Evolutionary conservation across 92 coral and sea anemone species (phyloP), one percentile per base, ranked within the genome.

Genomic region (Muricea muricata): DNA sequence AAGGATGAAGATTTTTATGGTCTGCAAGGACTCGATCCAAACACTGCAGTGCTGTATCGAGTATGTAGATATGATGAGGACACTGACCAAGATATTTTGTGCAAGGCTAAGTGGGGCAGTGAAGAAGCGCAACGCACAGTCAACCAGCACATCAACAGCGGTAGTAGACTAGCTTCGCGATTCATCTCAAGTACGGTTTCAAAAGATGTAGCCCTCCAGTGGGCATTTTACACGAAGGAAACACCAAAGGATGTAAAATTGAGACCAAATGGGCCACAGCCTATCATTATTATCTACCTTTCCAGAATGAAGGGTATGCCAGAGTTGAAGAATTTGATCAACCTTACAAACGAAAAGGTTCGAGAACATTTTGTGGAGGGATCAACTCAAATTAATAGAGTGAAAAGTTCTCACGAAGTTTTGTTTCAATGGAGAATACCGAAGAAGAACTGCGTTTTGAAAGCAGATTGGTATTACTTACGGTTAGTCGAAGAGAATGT

Each of bases 171-270:
- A 10, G 17, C 37, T 63, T 28, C 70, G 11, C 70, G 70, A 26
- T 63, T 63, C 18, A 63, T 63, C 37, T 63, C 70, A 28, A 63
- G 39, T 1, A 63, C 70, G 0, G 70, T 17, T 11, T 26, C 40
- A 28, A 15, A 4, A 28, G 75, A 29, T 4, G 23, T 29, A 2
- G 75, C 75, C 41, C 5, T 9, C 13, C 12, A 68, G 26, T 68
- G 75, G 75, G 75, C 75, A 8, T 31, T 5, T 67, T 29, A 67
- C 41, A 67, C 74, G 4, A 67, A 67, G 14, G 74, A 67, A 31
- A 17, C 10, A 5, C 8, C 1, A 67, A 25, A 25, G 13, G 33
- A 25, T 61, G 70, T 61, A 7, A 31, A 7, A 61, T 6, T 6
- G 26, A 67, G 74, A 28, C 15, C 28, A 66, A 21, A n/a, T 9